Evolutionary conservation across 1,140 invertebrate genomes (phyloP).

Genomic region (Plectrocnemia conspersa): DNA sequence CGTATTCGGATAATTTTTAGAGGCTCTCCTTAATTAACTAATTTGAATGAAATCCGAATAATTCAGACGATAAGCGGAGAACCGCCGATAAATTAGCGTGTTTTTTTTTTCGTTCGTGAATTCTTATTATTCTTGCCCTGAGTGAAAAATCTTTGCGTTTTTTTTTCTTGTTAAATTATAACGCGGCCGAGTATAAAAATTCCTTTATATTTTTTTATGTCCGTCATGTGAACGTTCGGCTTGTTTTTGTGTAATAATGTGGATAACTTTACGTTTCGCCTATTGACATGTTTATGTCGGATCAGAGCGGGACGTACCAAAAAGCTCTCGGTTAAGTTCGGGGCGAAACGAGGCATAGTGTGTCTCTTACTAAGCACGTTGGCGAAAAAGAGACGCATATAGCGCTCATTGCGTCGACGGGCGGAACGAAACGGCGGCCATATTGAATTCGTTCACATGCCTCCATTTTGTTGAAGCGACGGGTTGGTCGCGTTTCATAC

Average conservation of each 20-base stretch:
- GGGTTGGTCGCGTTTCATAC: too few relatives aligned
- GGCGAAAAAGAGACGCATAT: slow-evolving; percentile 2
- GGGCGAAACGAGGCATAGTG: not conserved
- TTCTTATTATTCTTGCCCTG: not conserved
- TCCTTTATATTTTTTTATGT: slow-evolving; percentile 26
- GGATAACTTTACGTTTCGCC: slow-evolving; percentile 30
- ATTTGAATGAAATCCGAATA: slow-evolving; percentile 35
- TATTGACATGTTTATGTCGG: slow-evolving; percentile 36
- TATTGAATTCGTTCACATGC: slow-evolving; percentile 28
- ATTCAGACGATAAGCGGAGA: slow-evolving; percentile 15
- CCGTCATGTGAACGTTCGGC: slow-evolving; percentile 22
- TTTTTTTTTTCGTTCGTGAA: slow-evolving; percentile 18
- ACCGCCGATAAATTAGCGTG: slow-evolving; percentile 32
- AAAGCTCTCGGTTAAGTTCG: not conserved
- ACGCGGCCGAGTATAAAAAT: slow-evolving; percentile 6
- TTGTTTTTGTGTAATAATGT: slow-evolving; percentile 33
- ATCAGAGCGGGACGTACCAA: slow-evolving; percentile 3
- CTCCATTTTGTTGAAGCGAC: slow-evolving; percentile 33
- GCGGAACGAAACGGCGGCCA: slow-evolving; percentile 26
- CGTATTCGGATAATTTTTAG: slow-evolving; percentile 3
- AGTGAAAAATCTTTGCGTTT: not conserved
- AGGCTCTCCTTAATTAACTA: slow-evolving; percentile 30
- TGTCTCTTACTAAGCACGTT: not conserved
- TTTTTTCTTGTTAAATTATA: too few relatives aligned
- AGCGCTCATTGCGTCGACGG: not conserved